Evolutionary conservation across 2,888 invertebrate species (phyloP).

Genomic region (Neocrepidodera transversa): DNA sequence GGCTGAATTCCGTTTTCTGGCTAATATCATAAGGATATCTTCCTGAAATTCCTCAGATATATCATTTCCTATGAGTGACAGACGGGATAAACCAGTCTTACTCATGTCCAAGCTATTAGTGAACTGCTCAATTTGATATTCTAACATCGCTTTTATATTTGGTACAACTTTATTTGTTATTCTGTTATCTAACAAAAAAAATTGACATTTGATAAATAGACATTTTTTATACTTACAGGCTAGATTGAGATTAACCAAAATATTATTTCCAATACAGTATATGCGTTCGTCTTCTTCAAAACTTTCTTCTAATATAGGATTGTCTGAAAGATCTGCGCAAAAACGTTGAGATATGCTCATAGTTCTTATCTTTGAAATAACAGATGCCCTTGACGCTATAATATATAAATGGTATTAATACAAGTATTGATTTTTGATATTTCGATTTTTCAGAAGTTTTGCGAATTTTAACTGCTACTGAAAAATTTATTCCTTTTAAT

Average conservation of each 20-base stretch:
- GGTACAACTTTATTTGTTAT: constrained; percentile 27
- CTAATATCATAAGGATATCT: too few relatives aligned
- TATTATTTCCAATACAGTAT: constrained; percentile 53
- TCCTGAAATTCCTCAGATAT: neutral
- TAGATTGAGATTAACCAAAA: constrained; percentile 53
- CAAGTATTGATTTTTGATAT: too few relatives aligned
- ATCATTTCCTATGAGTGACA: constrained; percentile 32
- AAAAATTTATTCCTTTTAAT: too few relatives aligned
- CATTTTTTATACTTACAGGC: constrained; percentile 53
- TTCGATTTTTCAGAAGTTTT: too few relatives aligned
- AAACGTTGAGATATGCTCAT: neutral
- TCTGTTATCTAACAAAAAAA: constrained; percentile 32
- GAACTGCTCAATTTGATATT: constrained; percentile 27
- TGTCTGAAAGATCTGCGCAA: constrained; percentile 24
- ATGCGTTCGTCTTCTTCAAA: constrained; percentile 47
- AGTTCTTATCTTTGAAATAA: too few relatives aligned
- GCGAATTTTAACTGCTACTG: too few relatives aligned
- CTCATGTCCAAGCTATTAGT: constrained; percentile 5
- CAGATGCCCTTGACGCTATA: too few relatives aligned
- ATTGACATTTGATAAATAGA: too few relatives aligned
- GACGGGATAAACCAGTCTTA: constrained; percentile 31
- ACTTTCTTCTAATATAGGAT: constrained; percentile 55
- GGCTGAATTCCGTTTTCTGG: too few relatives aligned
- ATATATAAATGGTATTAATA: too few relatives aligned
- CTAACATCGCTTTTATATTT: constrained; percentile 28